A percentile compares a stretch with the other conserved stretches of the same genome.
Conservation (phyloP, 1,140 invertebrate species). For the Musca vetustissima region DNA sequence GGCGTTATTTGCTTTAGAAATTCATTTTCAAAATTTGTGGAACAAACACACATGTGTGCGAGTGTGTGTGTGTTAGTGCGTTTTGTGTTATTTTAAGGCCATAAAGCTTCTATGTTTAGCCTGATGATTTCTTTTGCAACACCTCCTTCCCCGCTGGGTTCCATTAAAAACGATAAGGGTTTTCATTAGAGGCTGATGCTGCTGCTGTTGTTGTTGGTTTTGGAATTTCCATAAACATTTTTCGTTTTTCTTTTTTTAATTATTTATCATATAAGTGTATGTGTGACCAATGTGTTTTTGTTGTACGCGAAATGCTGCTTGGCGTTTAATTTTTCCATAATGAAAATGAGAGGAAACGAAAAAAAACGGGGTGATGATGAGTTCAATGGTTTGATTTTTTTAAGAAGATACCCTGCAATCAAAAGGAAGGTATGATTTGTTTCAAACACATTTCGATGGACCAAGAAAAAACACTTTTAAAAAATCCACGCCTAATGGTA, state of each 20-base stretch:
- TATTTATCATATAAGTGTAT: slow-evolving; percentile 9
- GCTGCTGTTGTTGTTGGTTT: background rate
- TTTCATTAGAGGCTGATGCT: background rate
- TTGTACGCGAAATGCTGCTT: no score
- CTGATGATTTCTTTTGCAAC: background rate
- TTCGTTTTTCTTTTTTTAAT: slow-evolving; percentile 24
- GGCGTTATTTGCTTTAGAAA: no score
- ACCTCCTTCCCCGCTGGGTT: background rate
- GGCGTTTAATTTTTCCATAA: no score
- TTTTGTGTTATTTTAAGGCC: background rate
- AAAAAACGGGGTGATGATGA: background rate
- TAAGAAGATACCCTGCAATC: no score
- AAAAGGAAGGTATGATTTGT: no score
- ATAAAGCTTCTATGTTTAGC: slow-evolving; percentile 1
- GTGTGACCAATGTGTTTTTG: no score
- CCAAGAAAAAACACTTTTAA: no score
- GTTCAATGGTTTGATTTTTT: slow-evolving; percentile 18
- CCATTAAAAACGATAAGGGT: slow-evolving; percentile 2
- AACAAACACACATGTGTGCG: background rate
- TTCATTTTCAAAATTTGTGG: background rate
- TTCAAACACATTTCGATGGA: no score
- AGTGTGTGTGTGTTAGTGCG: background rate
- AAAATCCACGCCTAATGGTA: no score
- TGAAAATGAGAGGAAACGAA: no score
- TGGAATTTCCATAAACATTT: slow-evolving; percentile 23